Evolutionary conservation across 1,140 invertebrate genomes (phyloP).

Genomic region (Hydropsyche tenuis): DNA sequence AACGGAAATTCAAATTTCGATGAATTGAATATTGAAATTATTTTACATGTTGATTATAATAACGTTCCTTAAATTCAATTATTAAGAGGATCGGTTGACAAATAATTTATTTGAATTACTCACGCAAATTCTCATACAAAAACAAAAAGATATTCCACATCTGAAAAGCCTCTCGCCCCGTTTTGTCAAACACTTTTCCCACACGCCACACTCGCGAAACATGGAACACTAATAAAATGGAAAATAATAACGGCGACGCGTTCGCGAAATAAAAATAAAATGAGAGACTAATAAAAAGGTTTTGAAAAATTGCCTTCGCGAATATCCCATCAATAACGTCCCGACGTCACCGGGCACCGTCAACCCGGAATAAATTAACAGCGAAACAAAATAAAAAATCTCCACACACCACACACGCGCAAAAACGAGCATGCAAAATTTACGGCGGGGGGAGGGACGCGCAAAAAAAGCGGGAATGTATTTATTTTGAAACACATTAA

Average conservation of each 20-base stretch:
- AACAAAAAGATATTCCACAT: no score
- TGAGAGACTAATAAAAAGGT: conserved; percentile 10
- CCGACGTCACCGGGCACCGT: conserved; percentile 14
- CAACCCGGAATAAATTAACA: conserved; percentile 1
- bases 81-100: no score
- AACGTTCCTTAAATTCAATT: no score
- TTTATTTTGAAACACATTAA: neutral
- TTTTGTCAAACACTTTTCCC: conserved; percentile 14
- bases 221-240: neutral
- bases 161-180: neutral
- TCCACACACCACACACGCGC: neutral
- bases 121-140: no score
- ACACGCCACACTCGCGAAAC: neutral
- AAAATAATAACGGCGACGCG: neutral
- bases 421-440: neutral
- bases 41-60: no score
- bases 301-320: conserved; percentile 21
- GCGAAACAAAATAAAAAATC: neutral
- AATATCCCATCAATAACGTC: conserved; percentile 23
- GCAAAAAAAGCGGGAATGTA: neutral
- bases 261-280: conserved; percentile 14
- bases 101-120: no score
- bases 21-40: no score
- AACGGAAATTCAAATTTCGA: no score
- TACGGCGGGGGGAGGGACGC: neutral